These are phyloP conservation scores for Leucoraja ocellata DNA, from an alignment of 2,797 vertebrate species.

Conservation along the genomic window DNA sequence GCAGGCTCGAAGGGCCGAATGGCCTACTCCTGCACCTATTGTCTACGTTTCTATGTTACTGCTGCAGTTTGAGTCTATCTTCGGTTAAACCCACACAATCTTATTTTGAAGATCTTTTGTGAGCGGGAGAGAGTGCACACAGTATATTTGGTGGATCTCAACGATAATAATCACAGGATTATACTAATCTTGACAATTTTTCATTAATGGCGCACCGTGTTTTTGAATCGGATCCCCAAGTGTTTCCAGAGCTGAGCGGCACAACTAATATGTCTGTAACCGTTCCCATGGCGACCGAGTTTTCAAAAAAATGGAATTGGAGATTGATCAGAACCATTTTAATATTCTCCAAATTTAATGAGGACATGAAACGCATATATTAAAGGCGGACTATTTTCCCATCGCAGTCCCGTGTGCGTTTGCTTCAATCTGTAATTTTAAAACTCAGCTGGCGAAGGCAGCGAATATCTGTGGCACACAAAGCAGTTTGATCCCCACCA, in stretches of 20 bases:
- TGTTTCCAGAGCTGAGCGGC: neutral
- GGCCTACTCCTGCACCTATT: too few species aligned
- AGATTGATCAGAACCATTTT: neutral
- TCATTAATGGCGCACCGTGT: neutral
- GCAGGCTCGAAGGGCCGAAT: too few species aligned
- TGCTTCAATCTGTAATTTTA: too few species aligned
- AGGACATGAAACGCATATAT: slow-evolving; percentile 9
- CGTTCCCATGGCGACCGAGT: slow-evolving; percentile 15
- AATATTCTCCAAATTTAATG: slow-evolving; percentile 29
- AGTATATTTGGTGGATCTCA: neutral
- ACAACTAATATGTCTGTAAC: slow-evolving; percentile 11
- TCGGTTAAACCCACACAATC: too few species aligned
- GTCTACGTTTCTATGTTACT: too few species aligned
- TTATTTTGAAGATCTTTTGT: neutral
- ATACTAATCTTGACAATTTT: slow-evolving; percentile 9
- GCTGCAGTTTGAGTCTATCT: too few species aligned
- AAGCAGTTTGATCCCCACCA: too few species aligned
- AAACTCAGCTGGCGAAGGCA: too few species aligned
- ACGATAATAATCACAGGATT: neutral
- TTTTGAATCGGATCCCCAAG: neutral
- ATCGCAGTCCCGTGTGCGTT: neutral
- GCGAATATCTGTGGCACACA: too few species aligned
- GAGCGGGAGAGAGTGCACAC: neutral
- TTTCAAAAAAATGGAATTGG: neutral
- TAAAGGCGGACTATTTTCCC: neutral